Percentiles rank a stretch among this genome's conserved stretches.
These are phyloP conservation scores for Ecliptopera silaceata DNA, from an alignment of 2,888 invertebrate genomes.

Conservation along the genomic window DNA sequence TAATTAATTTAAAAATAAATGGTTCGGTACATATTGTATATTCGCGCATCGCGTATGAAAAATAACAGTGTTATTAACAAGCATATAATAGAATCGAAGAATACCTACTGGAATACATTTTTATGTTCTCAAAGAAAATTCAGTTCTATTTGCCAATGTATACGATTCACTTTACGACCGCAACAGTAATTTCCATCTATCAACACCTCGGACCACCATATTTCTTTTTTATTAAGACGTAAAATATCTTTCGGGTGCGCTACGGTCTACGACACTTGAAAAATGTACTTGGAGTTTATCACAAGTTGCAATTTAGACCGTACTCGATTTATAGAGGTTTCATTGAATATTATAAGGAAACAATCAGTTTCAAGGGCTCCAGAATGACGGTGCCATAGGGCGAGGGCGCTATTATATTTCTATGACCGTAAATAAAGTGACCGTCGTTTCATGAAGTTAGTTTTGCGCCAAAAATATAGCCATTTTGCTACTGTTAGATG, in stretches of 20 bases:
- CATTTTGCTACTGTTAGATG: not conserved
- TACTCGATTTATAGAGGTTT: slow-evolving; percentile 43
- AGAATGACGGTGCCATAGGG: slow-evolving; percentile 18
- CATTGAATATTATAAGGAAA: slow-evolving; percentile 40
- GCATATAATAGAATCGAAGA: not conserved
- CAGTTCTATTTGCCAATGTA: not conserved
- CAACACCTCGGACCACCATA: slow-evolving; percentile 46
- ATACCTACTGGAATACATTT: not conserved
- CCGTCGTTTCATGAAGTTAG: slow-evolving; percentile 10
- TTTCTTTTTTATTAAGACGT: slow-evolving; percentile 58
- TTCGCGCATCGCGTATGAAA: too few relatives aligned
- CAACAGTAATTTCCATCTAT: slow-evolving; percentile 35
- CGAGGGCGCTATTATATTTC: slow-evolving; percentile 24
- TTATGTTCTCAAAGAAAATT: not conserved
- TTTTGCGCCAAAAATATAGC: too few relatives aligned
- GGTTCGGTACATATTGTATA: too few relatives aligned
- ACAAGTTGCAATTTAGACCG: slow-evolving; percentile 43
- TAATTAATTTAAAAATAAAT: too few relatives aligned
- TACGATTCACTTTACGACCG: slow-evolving; percentile 9
- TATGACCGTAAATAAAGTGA: slow-evolving; percentile 32
- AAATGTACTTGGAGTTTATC: slow-evolving; percentile 45
- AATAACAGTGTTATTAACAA: too few relatives aligned
- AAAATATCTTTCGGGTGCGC: slow-evolving; percentile 42
- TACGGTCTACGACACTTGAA: slow-evolving; percentile 41
- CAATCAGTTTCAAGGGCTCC: slow-evolving; percentile 28